Evolutionary conservation across 2,797 vertebrate genomes (phyloP).

Genomic region (Lacerta bilineata): DNA sequence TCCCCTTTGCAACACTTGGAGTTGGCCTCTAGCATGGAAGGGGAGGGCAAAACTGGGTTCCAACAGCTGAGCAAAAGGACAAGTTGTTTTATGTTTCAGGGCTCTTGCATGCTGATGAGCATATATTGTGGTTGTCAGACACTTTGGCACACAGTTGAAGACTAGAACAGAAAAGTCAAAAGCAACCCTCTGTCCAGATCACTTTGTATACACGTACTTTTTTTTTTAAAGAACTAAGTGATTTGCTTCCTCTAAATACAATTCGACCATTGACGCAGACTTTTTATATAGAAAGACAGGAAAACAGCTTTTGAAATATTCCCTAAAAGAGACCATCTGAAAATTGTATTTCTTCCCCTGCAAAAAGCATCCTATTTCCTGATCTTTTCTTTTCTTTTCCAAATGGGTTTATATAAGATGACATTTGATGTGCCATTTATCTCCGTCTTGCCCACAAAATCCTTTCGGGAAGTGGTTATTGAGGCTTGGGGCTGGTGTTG

Average conservation of each 20-base stretch:
- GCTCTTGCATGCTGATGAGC: neutral
- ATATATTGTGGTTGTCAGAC: neutral
- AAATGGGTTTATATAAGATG: conserved; percentile 76
- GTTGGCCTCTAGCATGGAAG: neutral
- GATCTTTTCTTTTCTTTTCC: conserved; percentile 63
- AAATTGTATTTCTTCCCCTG: conserved; percentile 68
- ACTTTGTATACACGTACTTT: neutral
- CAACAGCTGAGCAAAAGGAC: neutral
- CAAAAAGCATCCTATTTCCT: conserved; percentile 74
- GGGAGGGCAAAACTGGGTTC: neutral
- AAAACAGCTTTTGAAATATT: too few species aligned
- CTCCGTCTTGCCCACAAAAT: conserved; percentile 76
- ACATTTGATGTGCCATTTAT: conserved; percentile 79
- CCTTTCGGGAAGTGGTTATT: conserved; percentile 77
- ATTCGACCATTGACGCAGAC: too few species aligned
- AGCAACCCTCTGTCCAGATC: neutral
- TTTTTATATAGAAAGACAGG: too few species aligned
- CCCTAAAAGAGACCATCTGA: too few species aligned
- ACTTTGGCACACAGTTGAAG: neutral
- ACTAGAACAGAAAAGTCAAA: neutral
- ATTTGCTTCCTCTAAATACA: conserved; percentile 12
- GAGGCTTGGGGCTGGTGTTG: conserved; percentile 70
- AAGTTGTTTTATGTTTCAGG: neutral
- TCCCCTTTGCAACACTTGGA: neutral
- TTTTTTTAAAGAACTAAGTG: neutral